These are phyloP conservation scores for Papilio demoleus DNA, from an alignment of 2,888 invertebrate genomes.

Conservation along the genomic window DNA sequence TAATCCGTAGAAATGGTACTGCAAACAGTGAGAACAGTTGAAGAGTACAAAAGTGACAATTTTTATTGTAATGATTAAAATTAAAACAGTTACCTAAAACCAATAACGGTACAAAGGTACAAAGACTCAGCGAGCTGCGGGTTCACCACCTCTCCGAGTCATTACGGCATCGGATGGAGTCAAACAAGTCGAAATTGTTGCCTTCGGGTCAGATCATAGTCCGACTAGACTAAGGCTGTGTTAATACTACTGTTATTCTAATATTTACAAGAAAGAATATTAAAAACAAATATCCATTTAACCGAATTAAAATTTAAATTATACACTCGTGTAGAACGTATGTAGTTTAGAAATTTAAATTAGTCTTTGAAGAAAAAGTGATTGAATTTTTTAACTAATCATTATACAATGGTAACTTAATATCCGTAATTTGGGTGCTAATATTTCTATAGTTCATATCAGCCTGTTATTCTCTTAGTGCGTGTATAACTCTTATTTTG, in stretches of 20 bases:
- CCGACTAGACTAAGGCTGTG: slow-evolving; percentile 31
- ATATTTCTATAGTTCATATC: background rate
- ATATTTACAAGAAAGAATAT: background rate
- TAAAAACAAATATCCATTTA: background rate
- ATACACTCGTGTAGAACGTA: background rate
- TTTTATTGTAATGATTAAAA: background rate
- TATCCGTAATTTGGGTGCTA: no score
- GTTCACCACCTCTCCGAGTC: slow-evolving; percentile 39
- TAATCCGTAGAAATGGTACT: no score
- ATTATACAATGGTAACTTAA: no score
- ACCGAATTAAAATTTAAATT: background rate
- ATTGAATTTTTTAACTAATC: no score
- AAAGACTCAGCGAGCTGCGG: slow-evolving; percentile 28
- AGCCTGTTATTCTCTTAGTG: background rate
- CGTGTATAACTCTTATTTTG: slow-evolving; percentile 32
- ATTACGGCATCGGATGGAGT: slow-evolving; percentile 37
- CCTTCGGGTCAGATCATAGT: slow-evolving; percentile 58
- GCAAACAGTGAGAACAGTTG: no score
- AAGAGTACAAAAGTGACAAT: no score
- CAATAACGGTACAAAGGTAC: slow-evolving; percentile 34
- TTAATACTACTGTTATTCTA: slow-evolving; percentile 3
- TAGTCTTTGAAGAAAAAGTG: background rate
- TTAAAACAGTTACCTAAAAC: slow-evolving; percentile 32
- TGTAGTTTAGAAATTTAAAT: no score
- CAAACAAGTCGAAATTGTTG: slow-evolving; percentile 53